Evolutionary conservation across 1,140 invertebrate species (phyloP).

Genomic region (Copidosoma floridanum): DNA sequence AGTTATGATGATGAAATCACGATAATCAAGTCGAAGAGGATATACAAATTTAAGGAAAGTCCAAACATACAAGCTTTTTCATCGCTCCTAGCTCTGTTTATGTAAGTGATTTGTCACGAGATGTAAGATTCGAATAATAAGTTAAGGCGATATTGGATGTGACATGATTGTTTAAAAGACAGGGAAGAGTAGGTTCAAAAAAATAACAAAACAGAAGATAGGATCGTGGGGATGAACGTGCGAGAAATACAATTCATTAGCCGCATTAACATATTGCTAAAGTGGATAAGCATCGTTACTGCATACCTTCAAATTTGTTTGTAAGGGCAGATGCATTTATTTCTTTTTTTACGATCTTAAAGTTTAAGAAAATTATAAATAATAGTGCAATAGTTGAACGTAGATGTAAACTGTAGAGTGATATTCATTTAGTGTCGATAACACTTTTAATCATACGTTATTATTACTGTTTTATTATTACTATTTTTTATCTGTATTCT

Average conservation of each 20-base stretch:
- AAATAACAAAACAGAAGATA: slow-evolving; percentile 20
- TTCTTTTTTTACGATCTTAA: slow-evolving; percentile 5
- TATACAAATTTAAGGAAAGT: slow-evolving; percentile 37
- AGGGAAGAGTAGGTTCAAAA: slow-evolving; percentile 11
- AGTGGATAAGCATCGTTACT: slow-evolving; percentile 22
- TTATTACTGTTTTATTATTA: too few species aligned
- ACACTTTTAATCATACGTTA: too few species aligned
- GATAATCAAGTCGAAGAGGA: slow-evolving; percentile 28
- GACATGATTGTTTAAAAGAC: slow-evolving; percentile 5
- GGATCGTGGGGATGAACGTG: too few species aligned
- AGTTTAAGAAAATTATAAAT: not conserved
- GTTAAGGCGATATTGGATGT: not conserved
- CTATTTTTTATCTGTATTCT: too few species aligned
- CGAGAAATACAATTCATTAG: too few species aligned
- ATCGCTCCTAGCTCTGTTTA: slow-evolving; percentile 5
- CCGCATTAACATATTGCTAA: slow-evolving; percentile 29
- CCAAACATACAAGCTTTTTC: slow-evolving; percentile 20
- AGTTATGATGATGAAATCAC: slow-evolving; percentile 19
- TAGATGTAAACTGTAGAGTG: too few species aligned
- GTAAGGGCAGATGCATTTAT: not conserved
- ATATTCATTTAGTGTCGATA: too few species aligned
- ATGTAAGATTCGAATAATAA: too few species aligned
- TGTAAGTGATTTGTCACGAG: slow-evolving; percentile 5
- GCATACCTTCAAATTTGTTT: slow-evolving; percentile 6
- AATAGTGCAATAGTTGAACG: not conserved